Conservation (phyloP, 2,113 vertebrate genomes). For the Tupaia tana region DNA sequence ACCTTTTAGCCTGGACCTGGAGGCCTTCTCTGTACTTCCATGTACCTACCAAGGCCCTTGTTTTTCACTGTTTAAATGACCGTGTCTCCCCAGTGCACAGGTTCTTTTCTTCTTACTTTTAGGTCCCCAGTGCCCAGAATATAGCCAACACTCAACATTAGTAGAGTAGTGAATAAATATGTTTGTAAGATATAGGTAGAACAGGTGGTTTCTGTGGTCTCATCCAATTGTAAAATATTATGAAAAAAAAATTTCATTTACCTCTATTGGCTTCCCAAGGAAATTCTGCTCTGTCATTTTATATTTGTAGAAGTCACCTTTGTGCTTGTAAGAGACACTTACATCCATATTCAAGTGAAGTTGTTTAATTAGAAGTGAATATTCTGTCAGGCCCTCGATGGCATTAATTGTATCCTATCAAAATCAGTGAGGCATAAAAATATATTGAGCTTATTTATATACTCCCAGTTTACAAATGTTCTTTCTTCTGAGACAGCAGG, state of each 20-base stretch:
- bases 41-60: neutral
- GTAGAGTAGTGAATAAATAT: neutral
- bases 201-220: neutral
- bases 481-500: neutral
- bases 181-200: neutral
- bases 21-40: neutral
- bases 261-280: conserved; percentile 87
- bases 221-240: neutral
- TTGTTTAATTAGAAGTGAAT: conserved; percentile 84
- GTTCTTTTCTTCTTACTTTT: no score
- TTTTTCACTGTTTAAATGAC: neutral
- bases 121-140: neutral
- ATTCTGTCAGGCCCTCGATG: conserved; percentile 92
- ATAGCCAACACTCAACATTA: neutral
- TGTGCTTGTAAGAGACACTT: conserved; percentile 86
- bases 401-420: conserved; percentile 92
- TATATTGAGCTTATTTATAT: conserved; percentile 1
- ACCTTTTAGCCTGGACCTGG: neutral
- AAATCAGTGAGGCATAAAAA: conserved; percentile 47
- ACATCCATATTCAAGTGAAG: conserved; percentile 89
- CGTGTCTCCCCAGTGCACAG: neutral
- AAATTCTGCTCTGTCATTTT: conserved; percentile 86
- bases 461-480: neutral
- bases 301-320: conserved; percentile 81
- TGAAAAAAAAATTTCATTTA: conserved; percentile 71